These are phyloP conservation scores for Sebastes jordani DNA, from an alignment of 2,797 vertebrate genomes.

Conservation along the genomic window DNA sequence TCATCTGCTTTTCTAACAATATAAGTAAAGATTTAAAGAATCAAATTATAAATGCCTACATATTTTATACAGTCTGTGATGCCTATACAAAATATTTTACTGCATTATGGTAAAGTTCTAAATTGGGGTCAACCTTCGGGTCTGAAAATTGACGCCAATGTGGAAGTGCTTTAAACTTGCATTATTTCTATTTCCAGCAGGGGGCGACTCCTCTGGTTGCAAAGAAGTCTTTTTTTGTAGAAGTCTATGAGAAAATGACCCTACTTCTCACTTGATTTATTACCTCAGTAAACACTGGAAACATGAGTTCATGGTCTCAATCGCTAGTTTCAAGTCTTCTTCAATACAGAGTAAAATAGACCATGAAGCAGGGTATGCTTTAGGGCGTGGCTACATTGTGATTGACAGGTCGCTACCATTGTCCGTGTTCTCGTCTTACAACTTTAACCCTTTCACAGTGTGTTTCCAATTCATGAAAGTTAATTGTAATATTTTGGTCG, in stretches of 20 bases:
- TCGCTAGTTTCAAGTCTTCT: neutral
- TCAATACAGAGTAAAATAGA: neutral
- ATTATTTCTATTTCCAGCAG: too few species aligned
- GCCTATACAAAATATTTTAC: neutral
- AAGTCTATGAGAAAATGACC: neutral
- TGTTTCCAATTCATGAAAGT: too few species aligned
- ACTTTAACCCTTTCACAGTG: too few species aligned
- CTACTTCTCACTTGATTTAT: neutral
- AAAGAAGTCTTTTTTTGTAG: neutral
- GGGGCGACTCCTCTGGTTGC: too few species aligned
- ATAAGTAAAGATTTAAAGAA: neutral
- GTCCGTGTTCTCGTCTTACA: too few species aligned
- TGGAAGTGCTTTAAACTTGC: too few species aligned
- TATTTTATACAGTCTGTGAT: too few species aligned
- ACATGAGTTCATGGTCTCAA: neutral
- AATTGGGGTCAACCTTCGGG: neutral
- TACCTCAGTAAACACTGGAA: neutral
- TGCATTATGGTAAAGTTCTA: neutral
- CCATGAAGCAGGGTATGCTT: neutral
- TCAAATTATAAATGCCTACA: neutral
- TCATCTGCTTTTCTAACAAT: neutral
- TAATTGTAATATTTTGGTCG: too few species aligned
- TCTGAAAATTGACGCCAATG: too few species aligned
- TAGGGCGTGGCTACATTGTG: neutral
- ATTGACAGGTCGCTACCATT: too few species aligned